Base-by-base conservation (phyloP, 1,140 invertebrate species). In the Aphis gossypii region DNA sequence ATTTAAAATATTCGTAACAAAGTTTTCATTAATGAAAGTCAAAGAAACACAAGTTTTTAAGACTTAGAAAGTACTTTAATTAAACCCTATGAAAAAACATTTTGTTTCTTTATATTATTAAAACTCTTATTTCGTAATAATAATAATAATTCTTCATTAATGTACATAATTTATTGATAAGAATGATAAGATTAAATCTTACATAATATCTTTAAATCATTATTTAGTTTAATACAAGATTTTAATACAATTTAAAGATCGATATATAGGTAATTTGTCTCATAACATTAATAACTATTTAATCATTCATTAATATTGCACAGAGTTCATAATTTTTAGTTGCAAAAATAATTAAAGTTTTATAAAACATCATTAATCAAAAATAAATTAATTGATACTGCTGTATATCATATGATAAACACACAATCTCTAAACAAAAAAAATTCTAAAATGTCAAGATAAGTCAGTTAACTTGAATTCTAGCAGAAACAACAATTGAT, bases 71-170 rank as follows among this genome's bases (percentile, higher is more conserved):
- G 35, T 41, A 84, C 44, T 84, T 84, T 84, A 84, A 84, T 84
- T 84, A 84, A 84, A 84, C 38, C 8, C 35, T 41, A 84, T 84
- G 38, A 44, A 41, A 44, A 25, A 84, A 44, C 2, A 21, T 11
- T 84, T 84, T 41, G 83, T 84, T 82, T n/a, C 76, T 84, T 84
- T 84, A 11, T 84, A 84, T 84, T 25, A 84, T 41, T 84, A 23
- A 84, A 84, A 44, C 38, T 84, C 30, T 38, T 44, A 84, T 84
- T 84, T 84, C 21, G 8, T 25, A 25, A 84, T 38, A 41, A 41
- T 38, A 41, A 84, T 84, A 84, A 25, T 41, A 84, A 84, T 84
- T 44, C 8, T 84, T 23, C 41, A 84, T 2, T 44, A 44, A 25
- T 84, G 35, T 11, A 2, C 9, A 84, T 84, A 84, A 84, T 84